phyloP scores from a whole-genome alignment of 92 coral and sea anemone species.

The Epizoanthus fatuus region DNA sequence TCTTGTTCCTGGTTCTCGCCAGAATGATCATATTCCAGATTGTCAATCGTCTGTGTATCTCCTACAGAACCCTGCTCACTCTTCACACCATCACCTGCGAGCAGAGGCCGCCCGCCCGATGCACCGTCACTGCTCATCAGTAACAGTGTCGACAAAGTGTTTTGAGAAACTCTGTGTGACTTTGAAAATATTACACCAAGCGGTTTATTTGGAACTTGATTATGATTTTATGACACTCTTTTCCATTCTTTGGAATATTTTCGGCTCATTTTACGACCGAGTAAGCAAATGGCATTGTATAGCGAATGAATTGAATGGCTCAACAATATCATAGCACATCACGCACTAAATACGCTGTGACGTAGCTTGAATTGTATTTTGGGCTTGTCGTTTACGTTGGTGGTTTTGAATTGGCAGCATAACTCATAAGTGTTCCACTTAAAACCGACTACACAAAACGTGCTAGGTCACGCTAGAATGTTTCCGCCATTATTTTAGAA shows the following conservation, averaged over 20 bases:
- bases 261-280: slow-evolving; percentile 42
- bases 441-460: not conserved
- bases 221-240: slow-evolving; percentile 5
- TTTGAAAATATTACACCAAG: slow-evolving; percentile 2
- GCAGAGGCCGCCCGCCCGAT: too few relatives aligned
- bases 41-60: not conserved
- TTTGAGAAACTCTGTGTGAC: too few relatives aligned
- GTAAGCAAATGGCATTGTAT: slow-evolving; percentile 13
- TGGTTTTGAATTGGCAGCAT: not conserved
- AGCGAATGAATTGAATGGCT: not conserved
- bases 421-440: not conserved
- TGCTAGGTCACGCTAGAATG: slow-evolving; percentile 24
- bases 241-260: slow-evolving; percentile 18
- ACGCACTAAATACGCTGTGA: slow-evolving; percentile 25
- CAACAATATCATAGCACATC: slow-evolving; percentile 19
- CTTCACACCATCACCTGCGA: too few relatives aligned
- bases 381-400: slow-evolving; percentile 19
- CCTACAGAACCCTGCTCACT: too few relatives aligned
- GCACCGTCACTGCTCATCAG: too few relatives aligned
- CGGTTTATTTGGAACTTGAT: not conserved
- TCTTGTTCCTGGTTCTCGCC: slow-evolving; percentile 13
- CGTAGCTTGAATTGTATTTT: slow-evolving; percentile 22
- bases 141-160: too few relatives aligned
- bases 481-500: too few relatives aligned
- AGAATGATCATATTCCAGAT: slow-evolving; percentile 8